Evolutionary conservation across 2,113 vertebrate species (phyloP), one percentile per base, ranked within the genome.

Genomic region (Silurus meridionalis): DNA sequence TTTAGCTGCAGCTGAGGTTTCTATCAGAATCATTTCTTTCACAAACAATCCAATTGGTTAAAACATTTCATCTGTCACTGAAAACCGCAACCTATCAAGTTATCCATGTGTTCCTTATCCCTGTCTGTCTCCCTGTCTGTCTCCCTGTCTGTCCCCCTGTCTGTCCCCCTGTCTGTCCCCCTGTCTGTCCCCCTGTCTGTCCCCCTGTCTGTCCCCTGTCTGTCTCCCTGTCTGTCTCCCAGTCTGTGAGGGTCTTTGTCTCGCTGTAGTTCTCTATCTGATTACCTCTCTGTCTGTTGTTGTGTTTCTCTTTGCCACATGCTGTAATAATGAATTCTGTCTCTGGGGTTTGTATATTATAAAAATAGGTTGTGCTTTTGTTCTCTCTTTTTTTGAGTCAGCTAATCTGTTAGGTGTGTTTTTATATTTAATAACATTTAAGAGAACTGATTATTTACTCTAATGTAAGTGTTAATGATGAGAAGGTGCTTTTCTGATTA

Each of bases 41-140:
- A 96, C 97, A 98, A 99, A 99, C 98, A 99, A 97, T 98, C 97
- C 96, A 95, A 96, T 97, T 96, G 93, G 95, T 95, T 97, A 96
- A 98, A 96, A 96, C 88, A 94, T 98, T 97, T 97, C 97, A 97
- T 98, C 96, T 98, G 97, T 95, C 95, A 92, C 87, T 92, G 90
- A 94, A 84, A 97, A 96, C 95, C 96, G 92, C 97, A 96, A 97
- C 95, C 96, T 94, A 92, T 90, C 92, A 91, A 91, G 61, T 92
- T 87, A 91, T 94, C 92, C 90, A 94, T 91, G 81, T 90, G 91
- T 89, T 85, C 90, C 89, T 91, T 89, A 86, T 77, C 87, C 74
- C 86, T 81, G 57, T 78, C 50, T 55, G 86, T 84, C 52, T 55
- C 0, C 52, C 11, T 8, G 11, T 78, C 52, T 77, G 50, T 92